These are phyloP conservation scores for Halcyon malimbica DNA, from an alignment of 2,113 vertebrate genomes.

Conservation along the genomic window DNA sequence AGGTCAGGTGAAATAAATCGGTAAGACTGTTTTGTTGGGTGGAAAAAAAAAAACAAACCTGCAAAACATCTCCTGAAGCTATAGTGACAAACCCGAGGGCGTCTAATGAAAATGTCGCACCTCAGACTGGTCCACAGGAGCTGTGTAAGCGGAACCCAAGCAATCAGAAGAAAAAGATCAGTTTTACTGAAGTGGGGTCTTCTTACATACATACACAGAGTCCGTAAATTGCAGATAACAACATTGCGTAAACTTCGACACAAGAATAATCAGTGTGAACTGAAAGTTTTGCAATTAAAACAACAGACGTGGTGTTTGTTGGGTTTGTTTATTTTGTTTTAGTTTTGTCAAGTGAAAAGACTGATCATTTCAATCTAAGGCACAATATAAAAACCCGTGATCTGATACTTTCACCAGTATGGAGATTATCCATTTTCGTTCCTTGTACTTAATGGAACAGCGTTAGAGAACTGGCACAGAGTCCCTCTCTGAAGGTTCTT, in stretches of 20 bases:
- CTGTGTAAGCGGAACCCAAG: neutral
- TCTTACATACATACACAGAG: too few species aligned
- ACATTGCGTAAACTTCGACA: neutral
- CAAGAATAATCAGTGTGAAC: neutral
- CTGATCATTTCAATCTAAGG: rapidly evolving
- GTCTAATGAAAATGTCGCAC: neutral
- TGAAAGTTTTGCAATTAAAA: neutral
- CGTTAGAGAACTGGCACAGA: rapidly evolving
- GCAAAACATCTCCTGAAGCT: neutral
- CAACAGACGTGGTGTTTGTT: neutral
- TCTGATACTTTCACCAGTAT: neutral
- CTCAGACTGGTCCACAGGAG: neutral
- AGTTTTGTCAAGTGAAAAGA: neutral
- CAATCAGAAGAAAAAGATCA: neutral
- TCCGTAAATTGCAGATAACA: neutral
- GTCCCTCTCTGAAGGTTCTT: neutral
- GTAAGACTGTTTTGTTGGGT: neutral
- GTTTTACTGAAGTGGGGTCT: neutral
- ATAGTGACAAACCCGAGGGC: neutral
- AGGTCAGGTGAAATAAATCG: neutral
- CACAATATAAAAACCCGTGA: neutral
- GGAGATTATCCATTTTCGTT: neutral
- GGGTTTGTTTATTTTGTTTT: neutral
- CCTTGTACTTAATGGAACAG: neutral
- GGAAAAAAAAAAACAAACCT: too few species aligned